These are phyloP conservation scores for Cirrhinus mrigala DNA, from an alignment of 2,797 vertebrate species.

Conservation along the genomic window DNA sequence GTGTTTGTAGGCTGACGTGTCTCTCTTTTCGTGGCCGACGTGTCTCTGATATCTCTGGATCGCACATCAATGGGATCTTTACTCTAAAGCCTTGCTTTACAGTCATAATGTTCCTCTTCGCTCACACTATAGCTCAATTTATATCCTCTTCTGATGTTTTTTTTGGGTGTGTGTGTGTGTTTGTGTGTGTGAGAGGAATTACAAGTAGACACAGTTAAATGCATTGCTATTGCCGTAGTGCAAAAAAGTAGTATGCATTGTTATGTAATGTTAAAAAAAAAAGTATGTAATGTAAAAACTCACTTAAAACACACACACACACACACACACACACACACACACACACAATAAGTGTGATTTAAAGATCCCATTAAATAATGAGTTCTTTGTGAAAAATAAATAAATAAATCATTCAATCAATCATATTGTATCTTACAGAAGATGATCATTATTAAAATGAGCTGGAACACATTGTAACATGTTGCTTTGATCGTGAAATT, in stretches of 20 bases:
- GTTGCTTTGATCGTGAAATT: not conserved
- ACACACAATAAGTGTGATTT: not conserved
- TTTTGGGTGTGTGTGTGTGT: no score
- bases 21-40: not conserved
- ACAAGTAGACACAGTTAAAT: not conserved
- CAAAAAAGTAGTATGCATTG: not conserved
- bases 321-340: no score
- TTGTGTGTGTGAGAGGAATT: not conserved
- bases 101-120: not conserved
- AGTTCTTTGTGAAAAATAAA: not conserved
- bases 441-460: not conserved
- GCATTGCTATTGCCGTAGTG: not conserved
- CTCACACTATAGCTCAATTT: not conserved
- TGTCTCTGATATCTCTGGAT: constrained; percentile 10
- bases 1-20: constrained; percentile 3
- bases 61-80: not conserved
- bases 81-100: constrained; percentile 15
- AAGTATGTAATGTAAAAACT: not conserved
- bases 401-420: no score
- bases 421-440: not conserved
- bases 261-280: not conserved
- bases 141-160: not conserved
- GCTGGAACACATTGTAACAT: not conserved
- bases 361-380: not conserved
- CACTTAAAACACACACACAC: no score